Base-by-base conservation (phyloP, 1,140 invertebrate genomes). In the Pseudoatta argentina region DNA sequence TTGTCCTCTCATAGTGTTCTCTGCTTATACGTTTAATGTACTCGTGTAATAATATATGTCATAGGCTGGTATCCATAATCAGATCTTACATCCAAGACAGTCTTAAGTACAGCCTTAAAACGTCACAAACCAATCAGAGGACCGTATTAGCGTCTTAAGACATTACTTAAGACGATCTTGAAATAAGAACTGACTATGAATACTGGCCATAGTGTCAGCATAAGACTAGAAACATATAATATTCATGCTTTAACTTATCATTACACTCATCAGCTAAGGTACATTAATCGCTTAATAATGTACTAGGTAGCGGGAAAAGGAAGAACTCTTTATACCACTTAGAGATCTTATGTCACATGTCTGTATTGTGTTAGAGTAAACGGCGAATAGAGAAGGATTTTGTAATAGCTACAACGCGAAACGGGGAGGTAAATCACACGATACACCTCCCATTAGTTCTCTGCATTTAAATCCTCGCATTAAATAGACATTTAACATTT, bases 1-100 rank as follows among this genome's bases (percentile, higher is more conserved):
- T 91, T 91, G 90, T 90, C 87, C 83, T 87, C 83, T 86, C 12
- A 90, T 90, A 86, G 71, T 88, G 48, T 86, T 71, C 73, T 59
- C 64, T 72, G 48, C 61, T 77, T 87, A 86, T 73, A 79, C 77
- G 24, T 83, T 76, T 78, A 78, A 86, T 73, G 48, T 61, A 75
- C n/a, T 75, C 55, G 24, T 72, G 69, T 72, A 87, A 48, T 87
- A 86, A 64, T 71, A 81, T 51, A 67, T 44, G 30, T 69, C n/a
- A 3, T 57, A 34, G 30, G 5, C 30, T 0, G 30, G 5, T 34
- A 34, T 34, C 6, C 6, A 34, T 34, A 34, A 5, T 34, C 30
- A 34, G 30, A 34, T 34, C 30, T 34, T 34, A 34, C 6, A 34
- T 34, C 6, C 30, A 34, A 34, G 30, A 30, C 30, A 30, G 30